Percentiles rank a stretch among this genome's conserved stretches.
Conservation (phyloP, 1,140 invertebrate genomes). For the Drosophila bocki region DNA sequence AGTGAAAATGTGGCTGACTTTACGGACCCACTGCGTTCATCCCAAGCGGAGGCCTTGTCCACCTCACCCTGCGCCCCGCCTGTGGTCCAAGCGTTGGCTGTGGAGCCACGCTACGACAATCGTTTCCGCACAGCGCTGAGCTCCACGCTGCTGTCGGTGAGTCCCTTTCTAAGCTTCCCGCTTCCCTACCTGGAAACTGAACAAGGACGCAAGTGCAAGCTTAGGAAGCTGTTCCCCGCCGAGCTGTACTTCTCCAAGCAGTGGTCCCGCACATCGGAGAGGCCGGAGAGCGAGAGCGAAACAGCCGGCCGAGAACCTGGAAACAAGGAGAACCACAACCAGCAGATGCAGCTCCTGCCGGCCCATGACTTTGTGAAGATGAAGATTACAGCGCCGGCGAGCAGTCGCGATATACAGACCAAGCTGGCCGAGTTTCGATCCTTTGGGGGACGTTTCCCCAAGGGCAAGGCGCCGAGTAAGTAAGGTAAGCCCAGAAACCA, state of each 20-base stretch:
- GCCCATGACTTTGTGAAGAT: constrained; percentile 90
- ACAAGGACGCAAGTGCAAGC: constrained; percentile 90
- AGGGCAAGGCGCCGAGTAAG: constrained; percentile 68
- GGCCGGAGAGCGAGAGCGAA: constrained; percentile 55
- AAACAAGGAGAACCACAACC: constrained; percentile 55
- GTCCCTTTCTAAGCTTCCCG: constrained; percentile 93
- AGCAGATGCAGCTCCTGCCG: constrained; percentile 53
- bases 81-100: constrained; percentile 84
- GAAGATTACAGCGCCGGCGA: constrained; percentile 88
- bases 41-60: constrained; percentile 30
- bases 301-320: constrained; percentile 1
- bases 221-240: constrained; percentile 92
- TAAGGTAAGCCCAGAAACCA: neutral
- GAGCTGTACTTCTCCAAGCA: constrained; percentile 92
- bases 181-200: constrained; percentile 96
- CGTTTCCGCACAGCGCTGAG: constrained; percentile 91
- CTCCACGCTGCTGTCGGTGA: constrained; percentile 92
- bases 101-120: constrained; percentile 88
- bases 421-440: constrained; percentile 94
- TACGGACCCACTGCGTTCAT: constrained; percentile 91
- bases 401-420: constrained; percentile 89
- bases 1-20: constrained; percentile 88
- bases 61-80: constrained; percentile 21
- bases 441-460: constrained; percentile 90
- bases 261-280: constrained; percentile 74